These are phyloP conservation scores for Hippocampus kuda DNA, from an alignment of 2,797 vertebrate species.

Conservation along the genomic window DNA sequence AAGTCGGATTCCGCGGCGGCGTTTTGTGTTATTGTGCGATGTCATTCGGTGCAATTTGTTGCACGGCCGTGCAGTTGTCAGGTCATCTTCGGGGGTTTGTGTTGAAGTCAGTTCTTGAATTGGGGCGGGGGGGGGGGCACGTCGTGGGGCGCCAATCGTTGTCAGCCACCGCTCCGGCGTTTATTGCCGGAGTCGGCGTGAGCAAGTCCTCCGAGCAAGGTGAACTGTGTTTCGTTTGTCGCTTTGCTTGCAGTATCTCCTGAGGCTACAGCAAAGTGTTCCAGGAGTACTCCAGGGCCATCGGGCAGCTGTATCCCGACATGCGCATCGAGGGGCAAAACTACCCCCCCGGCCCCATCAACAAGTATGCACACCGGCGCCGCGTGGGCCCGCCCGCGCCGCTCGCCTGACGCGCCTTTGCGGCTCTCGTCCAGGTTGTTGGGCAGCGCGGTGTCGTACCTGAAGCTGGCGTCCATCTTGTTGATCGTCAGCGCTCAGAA, in stretches of 20 bases:
- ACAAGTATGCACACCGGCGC: slow-evolving; percentile 45
- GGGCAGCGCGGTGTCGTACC: slow-evolving; percentile 63
- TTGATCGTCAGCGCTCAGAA: slow-evolving; percentile 68
- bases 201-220: too few relatives aligned
- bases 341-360: slow-evolving; percentile 61
- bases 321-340: slow-evolving; percentile 69
- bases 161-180: too few relatives aligned
- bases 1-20: neutral
- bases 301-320: slow-evolving; percentile 71
- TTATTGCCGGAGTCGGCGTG: too few relatives aligned
- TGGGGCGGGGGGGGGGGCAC: too few relatives aligned
- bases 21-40: neutral
- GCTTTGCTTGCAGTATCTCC: slow-evolving; percentile 58
- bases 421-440: slow-evolving; percentile 44
- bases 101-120: too few relatives aligned
- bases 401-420: too few relatives aligned
- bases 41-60: too few relatives aligned
- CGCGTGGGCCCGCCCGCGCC: too few relatives aligned
- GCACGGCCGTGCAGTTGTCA: too few relatives aligned
- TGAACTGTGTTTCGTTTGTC: neutral
- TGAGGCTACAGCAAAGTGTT: slow-evolving; percentile 75
- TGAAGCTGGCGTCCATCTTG: slow-evolving; percentile 65
- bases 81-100: too few relatives aligned
- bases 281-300: slow-evolving; percentile 70
- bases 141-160: too few relatives aligned